Percentiles rank a stretch among this genome's conserved stretches.
These are phyloP conservation scores for Pimephales promelas DNA, from an alignment of 2,113 vertebrate species.

Conservation along the genomic window DNA sequence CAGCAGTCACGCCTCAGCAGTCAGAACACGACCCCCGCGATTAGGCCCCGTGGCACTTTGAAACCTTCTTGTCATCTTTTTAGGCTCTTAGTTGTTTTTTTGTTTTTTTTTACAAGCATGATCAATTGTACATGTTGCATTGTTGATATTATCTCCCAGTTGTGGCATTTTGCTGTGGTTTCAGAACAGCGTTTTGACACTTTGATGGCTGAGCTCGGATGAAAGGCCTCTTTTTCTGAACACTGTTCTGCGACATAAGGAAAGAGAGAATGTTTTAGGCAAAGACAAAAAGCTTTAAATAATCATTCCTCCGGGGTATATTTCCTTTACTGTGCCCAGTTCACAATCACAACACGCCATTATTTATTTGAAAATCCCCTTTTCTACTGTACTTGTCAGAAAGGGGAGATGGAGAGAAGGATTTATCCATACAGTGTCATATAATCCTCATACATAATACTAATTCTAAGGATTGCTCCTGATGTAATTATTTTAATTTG, in stretches of 20 bases:
- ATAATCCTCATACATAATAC: not conserved
- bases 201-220: conserved; percentile 20
- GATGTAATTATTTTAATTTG: not conserved
- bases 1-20: not conserved
- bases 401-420: not conserved
- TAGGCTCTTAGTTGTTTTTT: not conserved
- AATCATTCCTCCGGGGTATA: not conserved
- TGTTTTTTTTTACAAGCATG: not conserved
- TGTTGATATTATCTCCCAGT: conserved; percentile 36
- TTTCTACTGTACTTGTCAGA: not conserved
- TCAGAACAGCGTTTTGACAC: not conserved
- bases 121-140: not conserved
- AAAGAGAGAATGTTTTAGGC: conserved; percentile 22
- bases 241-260: conserved; percentile 1
- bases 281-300: conserved; percentile 32
- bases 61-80: conserved; percentile 10
- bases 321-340: conserved; percentile 7
- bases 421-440: not conserved
- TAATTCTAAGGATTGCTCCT: not conserved
- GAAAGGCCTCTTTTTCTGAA: conserved; percentile 11
- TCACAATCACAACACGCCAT: not conserved
- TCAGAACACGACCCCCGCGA: not conserved
- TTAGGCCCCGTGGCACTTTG: not conserved
- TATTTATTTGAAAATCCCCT: not conserved
- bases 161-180: conserved; percentile 44